A percentile compares a stretch with the other conserved stretches of the same genome.
Evolutionary conservation across 1,140 invertebrate species (phyloP).

Genomic region (Lasaia peninsularis): DNA sequence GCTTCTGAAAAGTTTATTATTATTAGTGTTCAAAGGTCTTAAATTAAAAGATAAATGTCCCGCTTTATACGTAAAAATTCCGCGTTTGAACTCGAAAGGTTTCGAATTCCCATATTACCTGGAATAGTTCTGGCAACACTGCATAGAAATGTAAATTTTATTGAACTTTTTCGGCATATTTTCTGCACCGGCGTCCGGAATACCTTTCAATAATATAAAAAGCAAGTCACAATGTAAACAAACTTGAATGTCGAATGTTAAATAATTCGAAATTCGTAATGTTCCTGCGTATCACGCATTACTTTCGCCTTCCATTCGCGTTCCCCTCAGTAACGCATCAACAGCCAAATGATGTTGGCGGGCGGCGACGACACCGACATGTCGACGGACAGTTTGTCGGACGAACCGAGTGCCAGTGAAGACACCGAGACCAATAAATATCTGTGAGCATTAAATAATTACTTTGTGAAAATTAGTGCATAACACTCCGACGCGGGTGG

Average conservation of each 20-base stretch:
- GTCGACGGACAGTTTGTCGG: constrained; percentile 27
- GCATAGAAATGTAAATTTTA: too few species aligned
- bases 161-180: too few species aligned
- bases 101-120: too few species aligned
- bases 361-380: constrained; percentile 21
- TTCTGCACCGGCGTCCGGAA: too few species aligned
- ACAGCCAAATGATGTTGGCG: constrained; percentile 12
- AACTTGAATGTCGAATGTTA: constrained; percentile 14
- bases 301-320: constrained; percentile 30
- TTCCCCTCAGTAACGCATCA: constrained; percentile 28
- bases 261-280: constrained; percentile 19
- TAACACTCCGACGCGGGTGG: background rate
- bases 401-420: background rate
- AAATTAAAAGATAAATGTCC: too few species aligned
- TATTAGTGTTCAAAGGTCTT: too few species aligned
- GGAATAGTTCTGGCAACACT: too few species aligned
- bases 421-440: constrained; percentile 18
- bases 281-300: constrained; percentile 7
- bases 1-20: too few species aligned
- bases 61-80: too few species aligned
- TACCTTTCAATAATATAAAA: background rate
- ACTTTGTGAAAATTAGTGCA: background rate
- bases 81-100: too few species aligned
- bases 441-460: constrained; percentile 17
- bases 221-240: constrained; percentile 5